A percentile compares a stretch with the other conserved stretches of the same genome.
Evolutionary conservation across 2,888 invertebrate species (phyloP).

Genomic region (Polymixis lichenea): DNA sequence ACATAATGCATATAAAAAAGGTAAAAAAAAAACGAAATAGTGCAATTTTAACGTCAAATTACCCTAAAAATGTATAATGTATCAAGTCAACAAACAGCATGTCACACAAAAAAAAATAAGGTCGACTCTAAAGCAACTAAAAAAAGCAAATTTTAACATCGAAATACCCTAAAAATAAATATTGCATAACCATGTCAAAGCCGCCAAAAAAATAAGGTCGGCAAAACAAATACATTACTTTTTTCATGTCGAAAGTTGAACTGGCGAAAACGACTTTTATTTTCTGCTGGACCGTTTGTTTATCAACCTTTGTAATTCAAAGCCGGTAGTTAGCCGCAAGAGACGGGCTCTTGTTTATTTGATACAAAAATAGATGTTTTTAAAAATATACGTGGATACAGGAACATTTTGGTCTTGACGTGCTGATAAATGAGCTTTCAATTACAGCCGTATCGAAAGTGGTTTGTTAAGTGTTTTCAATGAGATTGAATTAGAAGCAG

Average conservation of each 20-base stretch:
- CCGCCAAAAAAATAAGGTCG: constrained; percentile 36
- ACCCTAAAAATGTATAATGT: background rate
- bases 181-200: constrained; percentile 5
- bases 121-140: constrained; percentile 42
- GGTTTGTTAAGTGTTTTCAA: background rate
- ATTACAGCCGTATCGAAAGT: constrained; percentile 16
- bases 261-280: constrained; percentile 50
- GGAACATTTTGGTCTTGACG: constrained; percentile 32
- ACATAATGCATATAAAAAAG: no score
- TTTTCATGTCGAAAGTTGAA: constrained; percentile 48
- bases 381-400: constrained; percentile 41
- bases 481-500: background rate
- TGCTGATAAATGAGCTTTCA: constrained; percentile 26
- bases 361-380: constrained; percentile 55
- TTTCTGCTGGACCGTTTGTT: constrained; percentile 55
- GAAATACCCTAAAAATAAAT: constrained; percentile 4
- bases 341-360: constrained; percentile 61
- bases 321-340: constrained; percentile 62
- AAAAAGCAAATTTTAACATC: constrained; percentile 1
- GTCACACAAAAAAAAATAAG: constrained; percentile 11
- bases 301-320: constrained; percentile 64
- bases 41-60: constrained; percentile 12
- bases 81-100: background rate
- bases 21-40: background rate
- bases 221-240: constrained; percentile 44